These are phyloP conservation scores for Drosophila vallismaia DNA, from an alignment of 2,888 invertebrate species.

Conservation along the genomic window DNA sequence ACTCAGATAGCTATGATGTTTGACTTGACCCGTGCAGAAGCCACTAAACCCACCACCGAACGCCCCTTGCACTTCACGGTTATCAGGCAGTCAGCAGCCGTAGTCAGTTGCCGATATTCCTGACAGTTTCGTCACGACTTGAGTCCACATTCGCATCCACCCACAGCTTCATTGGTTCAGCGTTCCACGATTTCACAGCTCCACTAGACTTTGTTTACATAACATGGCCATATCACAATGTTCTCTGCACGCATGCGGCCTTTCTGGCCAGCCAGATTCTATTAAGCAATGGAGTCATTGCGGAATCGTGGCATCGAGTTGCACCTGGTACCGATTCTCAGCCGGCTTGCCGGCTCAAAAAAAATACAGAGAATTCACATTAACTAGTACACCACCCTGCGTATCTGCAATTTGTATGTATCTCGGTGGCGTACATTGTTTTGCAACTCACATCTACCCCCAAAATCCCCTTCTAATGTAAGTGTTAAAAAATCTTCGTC, in stretches of 20 bases:
- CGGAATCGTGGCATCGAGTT: conserved; percentile 10
- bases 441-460: conserved; percentile 1
- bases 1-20: conserved; percentile 70
- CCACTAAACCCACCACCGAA: conserved; percentile 29
- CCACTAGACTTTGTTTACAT: conserved; percentile 60
- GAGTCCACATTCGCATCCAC: neutral
- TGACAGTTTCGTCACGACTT: conserved; percentile 36
- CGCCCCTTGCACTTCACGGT: conserved; percentile 38
- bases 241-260: conserved; percentile 46
- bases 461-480: conserved; percentile 7
- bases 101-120: conserved; percentile 30
- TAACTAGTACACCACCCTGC: conserved; percentile 59
- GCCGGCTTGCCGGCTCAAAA: conserved; percentile 48
- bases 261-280: conserved; percentile 51
- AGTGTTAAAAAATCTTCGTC: conserved; percentile 8
- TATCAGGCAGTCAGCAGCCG: conserved; percentile 62
- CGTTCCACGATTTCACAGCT: neutral
- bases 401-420: conserved; percentile 22
- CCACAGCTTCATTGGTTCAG: neutral
- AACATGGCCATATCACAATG: conserved; percentile 52
- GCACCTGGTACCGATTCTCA: conserved; percentile 10
- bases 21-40: conserved; percentile 62
- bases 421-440: conserved; percentile 26
- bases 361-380: conserved; percentile 33
- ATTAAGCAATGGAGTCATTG: conserved; percentile 27